Evolutionary conservation across 2,797 vertebrate genomes (phyloP).

Genomic region (Threskiornis aethiopicus): DNA sequence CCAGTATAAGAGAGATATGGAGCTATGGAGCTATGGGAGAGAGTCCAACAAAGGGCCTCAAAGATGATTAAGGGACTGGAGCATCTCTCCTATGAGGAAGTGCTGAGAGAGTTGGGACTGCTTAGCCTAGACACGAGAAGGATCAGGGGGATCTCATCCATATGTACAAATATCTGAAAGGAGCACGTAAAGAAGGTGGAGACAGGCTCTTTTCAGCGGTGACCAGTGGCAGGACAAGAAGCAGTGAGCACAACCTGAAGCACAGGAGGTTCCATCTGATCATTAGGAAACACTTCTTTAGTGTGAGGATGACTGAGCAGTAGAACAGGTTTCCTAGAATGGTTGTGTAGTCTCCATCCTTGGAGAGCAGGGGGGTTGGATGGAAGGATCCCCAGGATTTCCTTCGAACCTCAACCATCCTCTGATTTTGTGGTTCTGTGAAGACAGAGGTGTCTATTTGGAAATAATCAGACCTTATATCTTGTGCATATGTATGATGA

Average conservation of each 20-base stretch:
- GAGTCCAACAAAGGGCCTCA: background rate
- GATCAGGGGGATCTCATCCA: background rate
- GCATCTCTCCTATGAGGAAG: background rate
- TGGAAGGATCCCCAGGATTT: background rate
- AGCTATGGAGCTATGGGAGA: background rate
- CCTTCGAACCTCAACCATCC: background rate
- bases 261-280: background rate
- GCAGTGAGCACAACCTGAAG: background rate
- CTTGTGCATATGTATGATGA: background rate
- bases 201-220: background rate
- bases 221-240: background rate
- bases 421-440: background rate
- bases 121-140: background rate
- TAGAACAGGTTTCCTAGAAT: background rate
- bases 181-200: background rate
- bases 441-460: background rate
- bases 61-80: background rate
- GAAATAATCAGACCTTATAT: background rate
- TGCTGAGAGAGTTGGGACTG: background rate
- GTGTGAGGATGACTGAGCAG: background rate
- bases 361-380: background rate
- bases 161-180: background rate
- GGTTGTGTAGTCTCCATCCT: background rate
- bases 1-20: background rate
- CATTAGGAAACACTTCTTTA: background rate